Evolutionary conservation across 2,113 vertebrate species (phyloP).

Genomic region (Forbesichthys papilliferus): DNA sequence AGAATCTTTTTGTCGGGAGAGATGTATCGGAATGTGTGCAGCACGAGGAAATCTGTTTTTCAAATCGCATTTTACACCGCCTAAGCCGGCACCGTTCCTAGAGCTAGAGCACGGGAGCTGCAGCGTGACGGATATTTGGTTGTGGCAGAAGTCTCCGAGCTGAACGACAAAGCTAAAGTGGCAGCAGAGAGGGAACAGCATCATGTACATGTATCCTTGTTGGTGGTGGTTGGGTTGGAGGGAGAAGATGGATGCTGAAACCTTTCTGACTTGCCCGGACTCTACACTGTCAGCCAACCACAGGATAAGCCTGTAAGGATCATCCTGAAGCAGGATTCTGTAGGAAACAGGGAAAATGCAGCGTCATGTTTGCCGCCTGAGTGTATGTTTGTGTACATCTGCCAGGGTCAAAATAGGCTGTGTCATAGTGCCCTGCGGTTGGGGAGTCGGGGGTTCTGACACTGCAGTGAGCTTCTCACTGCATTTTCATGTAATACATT

Average conservation of each 20-base stretch:
- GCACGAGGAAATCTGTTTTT: slow-evolving; percentile 34
- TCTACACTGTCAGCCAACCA: slow-evolving; percentile 43
- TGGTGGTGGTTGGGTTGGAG: background rate
- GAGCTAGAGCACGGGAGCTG: background rate
- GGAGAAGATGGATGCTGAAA: slow-evolving; percentile 29
- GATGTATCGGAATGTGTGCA: background rate
- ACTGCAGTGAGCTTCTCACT: too few species aligned
- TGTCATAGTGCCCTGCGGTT: too few species aligned
- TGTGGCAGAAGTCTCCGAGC: background rate
- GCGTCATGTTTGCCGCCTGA: too few species aligned
- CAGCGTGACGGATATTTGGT: slow-evolving; percentile 32
- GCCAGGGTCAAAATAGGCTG: too few species aligned
- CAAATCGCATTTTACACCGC: slow-evolving; percentile 34
- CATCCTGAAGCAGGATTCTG: slow-evolving; percentile 37
- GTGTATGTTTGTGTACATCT: too few species aligned
- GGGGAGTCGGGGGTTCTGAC: too few species aligned
- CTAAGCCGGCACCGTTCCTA: slow-evolving; percentile 8
- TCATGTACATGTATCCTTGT: slow-evolving; percentile 40
- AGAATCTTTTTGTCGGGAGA: too few species aligned
- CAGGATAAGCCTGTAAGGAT: slow-evolving; percentile 28
- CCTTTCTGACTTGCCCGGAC: slow-evolving; percentile 51
- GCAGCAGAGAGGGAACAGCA: slow-evolving; percentile 31
- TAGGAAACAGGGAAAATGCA: background rate
- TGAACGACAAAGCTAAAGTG: slow-evolving; percentile 30
- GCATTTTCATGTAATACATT: too few species aligned